phyloP scores from a whole-genome alignment of 2,113 vertebrate species.

The Lepus americanus region DNA sequence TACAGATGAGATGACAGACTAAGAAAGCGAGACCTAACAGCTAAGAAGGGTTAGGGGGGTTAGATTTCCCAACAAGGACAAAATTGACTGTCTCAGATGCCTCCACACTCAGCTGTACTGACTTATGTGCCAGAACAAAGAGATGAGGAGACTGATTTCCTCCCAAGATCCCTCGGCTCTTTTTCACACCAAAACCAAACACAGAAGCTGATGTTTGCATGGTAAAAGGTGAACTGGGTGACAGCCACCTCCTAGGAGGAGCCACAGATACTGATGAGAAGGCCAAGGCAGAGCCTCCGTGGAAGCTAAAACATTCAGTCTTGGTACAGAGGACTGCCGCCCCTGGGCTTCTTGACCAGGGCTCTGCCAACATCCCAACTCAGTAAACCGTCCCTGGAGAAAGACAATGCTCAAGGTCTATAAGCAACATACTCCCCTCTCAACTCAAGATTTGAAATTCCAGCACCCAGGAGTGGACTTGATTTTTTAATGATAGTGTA shows the following conservation, averaged over 20 bases:
- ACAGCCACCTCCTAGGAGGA: not conserved
- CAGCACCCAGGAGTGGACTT: not conserved
- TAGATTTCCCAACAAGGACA: not conserved
- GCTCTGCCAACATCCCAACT: not conserved
- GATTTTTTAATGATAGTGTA: not conserved
- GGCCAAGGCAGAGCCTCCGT: not conserved
- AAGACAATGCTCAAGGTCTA: not conserved
- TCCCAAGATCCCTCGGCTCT: not conserved
- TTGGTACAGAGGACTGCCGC: not conserved
- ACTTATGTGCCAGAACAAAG: rapidly evolving
- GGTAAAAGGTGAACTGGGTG: not conserved
- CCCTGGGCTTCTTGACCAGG: not conserved
- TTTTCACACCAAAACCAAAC: not conserved
- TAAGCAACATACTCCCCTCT: not conserved
- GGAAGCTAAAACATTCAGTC: too few relatives aligned
- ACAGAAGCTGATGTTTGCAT: not conserved
- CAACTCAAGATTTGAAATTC: not conserved
- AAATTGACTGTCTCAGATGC: too few relatives aligned
- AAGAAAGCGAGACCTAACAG: not conserved
- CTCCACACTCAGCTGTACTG: not conserved
- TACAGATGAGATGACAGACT: not conserved
- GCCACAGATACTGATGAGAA: not conserved
- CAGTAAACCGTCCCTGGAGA: not conserved
- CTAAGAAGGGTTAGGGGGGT: too few relatives aligned
- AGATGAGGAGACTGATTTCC: not conserved